These are phyloP conservation scores for Oligia latruncula DNA, from an alignment of 2,888 invertebrate genomes.

Conservation along the genomic window DNA sequence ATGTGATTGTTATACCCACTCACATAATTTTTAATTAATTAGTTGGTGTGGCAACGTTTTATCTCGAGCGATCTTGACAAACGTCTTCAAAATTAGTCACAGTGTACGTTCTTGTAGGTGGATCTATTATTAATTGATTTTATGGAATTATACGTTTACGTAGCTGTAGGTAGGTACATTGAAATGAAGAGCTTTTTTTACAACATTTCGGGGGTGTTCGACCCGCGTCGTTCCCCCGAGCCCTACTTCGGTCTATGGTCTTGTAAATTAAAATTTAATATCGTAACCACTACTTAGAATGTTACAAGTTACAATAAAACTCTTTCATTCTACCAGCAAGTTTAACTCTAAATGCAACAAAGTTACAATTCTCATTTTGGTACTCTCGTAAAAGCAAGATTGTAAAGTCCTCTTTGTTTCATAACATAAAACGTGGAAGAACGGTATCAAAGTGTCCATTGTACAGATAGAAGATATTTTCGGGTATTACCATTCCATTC, in stretches of 20 bases:
- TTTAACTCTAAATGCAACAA: conserved; percentile 31
- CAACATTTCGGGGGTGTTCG: conserved; percentile 19
- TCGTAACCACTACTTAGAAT: conserved; percentile 22
- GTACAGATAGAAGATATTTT: conserved; percentile 32
- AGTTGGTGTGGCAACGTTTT: conserved; percentile 6
- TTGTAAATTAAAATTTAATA: conserved; percentile 46
- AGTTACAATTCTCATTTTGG: conserved; percentile 36
- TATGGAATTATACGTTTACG: neutral
- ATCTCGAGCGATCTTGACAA: neutral
- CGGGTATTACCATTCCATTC: conserved; percentile 39
- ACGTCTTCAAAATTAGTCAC: conserved; percentile 5
- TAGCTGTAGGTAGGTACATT: conserved; percentile 10
- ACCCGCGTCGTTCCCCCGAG: conserved; percentile 23
- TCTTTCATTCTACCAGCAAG: conserved; percentile 22
- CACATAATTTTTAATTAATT: conserved; percentile 23
- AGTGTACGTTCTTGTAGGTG: neutral
- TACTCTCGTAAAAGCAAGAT: conserved; percentile 37
- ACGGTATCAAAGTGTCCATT: conserved; percentile 27
- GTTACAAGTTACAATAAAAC: conserved; percentile 29
- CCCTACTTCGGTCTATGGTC: conserved; percentile 2
- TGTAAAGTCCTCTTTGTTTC: conserved; percentile 49
- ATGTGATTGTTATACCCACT: neutral
- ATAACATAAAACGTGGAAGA: conserved; percentile 38
- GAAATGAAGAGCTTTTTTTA: conserved; percentile 32
- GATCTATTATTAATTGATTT: conserved; percentile 25